These are phyloP conservation scores for Cosmia pyralina DNA, from an alignment of 2,888 invertebrate genomes.

Conservation along the genomic window DNA sequence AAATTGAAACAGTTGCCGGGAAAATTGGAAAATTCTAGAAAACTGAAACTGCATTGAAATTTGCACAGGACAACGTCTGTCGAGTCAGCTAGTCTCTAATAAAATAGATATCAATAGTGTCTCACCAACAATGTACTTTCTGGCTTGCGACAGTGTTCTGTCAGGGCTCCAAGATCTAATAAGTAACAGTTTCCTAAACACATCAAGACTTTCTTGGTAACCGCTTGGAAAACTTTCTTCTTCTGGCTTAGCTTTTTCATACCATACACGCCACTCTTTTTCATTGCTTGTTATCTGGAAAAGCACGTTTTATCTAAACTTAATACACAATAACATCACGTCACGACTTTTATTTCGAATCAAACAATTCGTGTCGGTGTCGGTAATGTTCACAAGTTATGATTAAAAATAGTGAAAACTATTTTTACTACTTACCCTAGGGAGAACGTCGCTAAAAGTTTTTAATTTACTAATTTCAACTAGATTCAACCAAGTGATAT, in stretches of 20 bases:
- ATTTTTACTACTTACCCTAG: slow-evolving; percentile 89
- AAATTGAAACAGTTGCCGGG: too few relatives aligned
- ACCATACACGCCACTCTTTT: slow-evolving; percentile 97
- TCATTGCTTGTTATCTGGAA: slow-evolving; percentile 94
- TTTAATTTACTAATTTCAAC: slow-evolving; percentile 97
- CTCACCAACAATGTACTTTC: slow-evolving; percentile 95
- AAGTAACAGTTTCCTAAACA: slow-evolving; percentile 96
- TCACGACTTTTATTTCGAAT: neutral
- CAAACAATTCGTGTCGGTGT: neutral
- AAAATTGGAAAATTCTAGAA: too few relatives aligned
- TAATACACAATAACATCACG: neutral
- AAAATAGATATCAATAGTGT: neutral
- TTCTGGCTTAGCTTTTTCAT: slow-evolving; percentile 98
- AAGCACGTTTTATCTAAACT: neutral
- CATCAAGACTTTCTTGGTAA: slow-evolving; percentile 95
- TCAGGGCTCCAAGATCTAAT: slow-evolving; percentile 99
- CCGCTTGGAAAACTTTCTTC: slow-evolving; percentile 97
- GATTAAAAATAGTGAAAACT: neutral
- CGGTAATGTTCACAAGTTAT: neutral
- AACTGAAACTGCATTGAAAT: too few relatives aligned
- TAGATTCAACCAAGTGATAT: slow-evolving; percentile 98
- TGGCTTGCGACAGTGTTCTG: slow-evolving; percentile 97
- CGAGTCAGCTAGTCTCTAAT: neutral
- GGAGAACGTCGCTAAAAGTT: slow-evolving; percentile 94
- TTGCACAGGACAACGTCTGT: too few relatives aligned